Evolutionary conservation across 2,113 vertebrate genomes (phyloP).

Genomic region (Thoracochromis brauschi): DNA sequence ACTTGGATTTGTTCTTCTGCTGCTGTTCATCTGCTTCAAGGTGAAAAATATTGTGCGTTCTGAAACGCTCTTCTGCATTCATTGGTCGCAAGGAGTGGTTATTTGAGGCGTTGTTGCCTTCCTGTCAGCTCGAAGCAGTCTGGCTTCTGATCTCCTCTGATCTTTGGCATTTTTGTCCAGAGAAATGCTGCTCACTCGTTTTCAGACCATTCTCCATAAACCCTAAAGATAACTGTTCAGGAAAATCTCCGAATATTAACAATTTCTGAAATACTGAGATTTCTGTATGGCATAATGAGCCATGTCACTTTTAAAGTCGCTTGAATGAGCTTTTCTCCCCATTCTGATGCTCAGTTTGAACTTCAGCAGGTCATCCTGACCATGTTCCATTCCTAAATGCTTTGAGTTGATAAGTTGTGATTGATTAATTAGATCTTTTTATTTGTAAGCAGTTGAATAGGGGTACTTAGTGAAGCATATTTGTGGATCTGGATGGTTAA

Average conservation of each 20-base stretch:
- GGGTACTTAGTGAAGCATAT: not conserved
- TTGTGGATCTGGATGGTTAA: not conserved
- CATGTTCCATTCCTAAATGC: not conserved
- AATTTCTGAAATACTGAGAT: not conserved
- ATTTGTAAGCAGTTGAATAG: not conserved
- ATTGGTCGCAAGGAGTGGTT: not conserved
- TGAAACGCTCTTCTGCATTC: not conserved
- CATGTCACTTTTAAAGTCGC: not conserved
- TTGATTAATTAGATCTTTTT: not conserved
- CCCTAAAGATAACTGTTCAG: not conserved
- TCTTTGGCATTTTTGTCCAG: not conserved
- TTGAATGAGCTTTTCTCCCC: not conserved
- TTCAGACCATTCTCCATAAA: not conserved
- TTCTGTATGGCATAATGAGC: not conserved
- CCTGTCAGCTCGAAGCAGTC: not conserved
- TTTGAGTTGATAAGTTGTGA: not conserved
- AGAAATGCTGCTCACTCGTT: not conserved
- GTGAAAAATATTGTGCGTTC: not conserved
- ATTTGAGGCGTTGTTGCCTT: not conserved
- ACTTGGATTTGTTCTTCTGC: not conserved
- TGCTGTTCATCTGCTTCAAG: not conserved
- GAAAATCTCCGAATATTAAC: not conserved
- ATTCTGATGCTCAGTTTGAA: not conserved
- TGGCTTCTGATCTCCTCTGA: not conserved
- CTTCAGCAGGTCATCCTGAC: not conserved